phyloP scores from a whole-genome alignment of 1,140 invertebrate species.

The Pseudobourletiella spinata region DNA sequence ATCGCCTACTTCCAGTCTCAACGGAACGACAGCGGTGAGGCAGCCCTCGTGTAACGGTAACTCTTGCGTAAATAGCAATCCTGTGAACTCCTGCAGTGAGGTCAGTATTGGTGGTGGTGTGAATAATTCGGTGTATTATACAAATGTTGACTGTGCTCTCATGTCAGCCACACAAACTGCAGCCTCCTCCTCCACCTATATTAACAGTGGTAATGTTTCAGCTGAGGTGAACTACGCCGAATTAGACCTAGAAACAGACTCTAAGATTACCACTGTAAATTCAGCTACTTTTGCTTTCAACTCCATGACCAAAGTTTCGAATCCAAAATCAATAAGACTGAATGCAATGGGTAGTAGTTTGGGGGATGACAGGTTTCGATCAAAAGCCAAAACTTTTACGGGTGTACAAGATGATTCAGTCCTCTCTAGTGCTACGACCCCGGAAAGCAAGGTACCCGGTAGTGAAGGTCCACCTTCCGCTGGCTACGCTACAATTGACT shows the following conservation, averaged over 20 bases:
- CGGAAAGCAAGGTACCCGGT: no score
- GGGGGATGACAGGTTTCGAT: neutral
- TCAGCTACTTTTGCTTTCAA: neutral
- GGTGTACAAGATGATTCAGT: neutral
- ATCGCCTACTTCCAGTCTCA: no score
- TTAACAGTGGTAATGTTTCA: neutral
- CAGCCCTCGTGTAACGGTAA: neutral
- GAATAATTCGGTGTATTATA: conserved; percentile 35
- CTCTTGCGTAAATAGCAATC: neutral
- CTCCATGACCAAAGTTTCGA: conserved; percentile 3
- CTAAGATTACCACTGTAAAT: neutral
- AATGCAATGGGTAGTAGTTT: neutral
- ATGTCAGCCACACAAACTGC: conserved; percentile 39
- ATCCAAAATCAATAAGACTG: conserved; percentile 8
- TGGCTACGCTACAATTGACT: conserved; percentile 90
- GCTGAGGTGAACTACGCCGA: conserved; percentile 46
- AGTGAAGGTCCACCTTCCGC: conserved; percentile 36
- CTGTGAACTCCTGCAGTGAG: neutral
- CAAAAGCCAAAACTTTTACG: neutral
- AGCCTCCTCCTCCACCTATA: conserved; percentile 28
- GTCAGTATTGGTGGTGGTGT: no score
- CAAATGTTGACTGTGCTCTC: conserved; percentile 40
- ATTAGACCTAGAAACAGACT: conserved; percentile 43
- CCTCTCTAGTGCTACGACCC: neutral
- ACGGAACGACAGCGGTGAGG: no score